These are phyloP conservation scores for Scaeva pyrastri DNA, from an alignment of 2,888 invertebrate species.

Conservation along the genomic window DNA sequence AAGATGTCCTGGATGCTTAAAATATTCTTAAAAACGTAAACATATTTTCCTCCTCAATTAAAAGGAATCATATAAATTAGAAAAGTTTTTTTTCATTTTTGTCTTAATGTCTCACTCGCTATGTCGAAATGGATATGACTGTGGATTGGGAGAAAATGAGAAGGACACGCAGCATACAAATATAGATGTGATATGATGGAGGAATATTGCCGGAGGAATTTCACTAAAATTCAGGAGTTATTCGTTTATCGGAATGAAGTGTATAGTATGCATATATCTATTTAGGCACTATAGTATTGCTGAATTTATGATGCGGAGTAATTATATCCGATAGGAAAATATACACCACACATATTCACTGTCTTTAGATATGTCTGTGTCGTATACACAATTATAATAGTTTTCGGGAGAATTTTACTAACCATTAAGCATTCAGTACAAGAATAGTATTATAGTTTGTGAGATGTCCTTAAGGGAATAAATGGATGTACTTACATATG, in stretches of 20 bases:
- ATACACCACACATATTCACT: slow-evolving; percentile 63
- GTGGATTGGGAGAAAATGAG: slow-evolving; percentile 44
- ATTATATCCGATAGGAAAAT: slow-evolving; percentile 76
- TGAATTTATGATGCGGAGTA: slow-evolving; percentile 72
- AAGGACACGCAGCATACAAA: slow-evolving; percentile 32
- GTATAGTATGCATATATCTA: neutral
- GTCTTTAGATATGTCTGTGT: neutral
- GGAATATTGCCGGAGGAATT: slow-evolving; percentile 51
- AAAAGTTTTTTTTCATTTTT: slow-evolving; percentile 56
- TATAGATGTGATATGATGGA: slow-evolving; percentile 29
- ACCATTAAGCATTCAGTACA: slow-evolving; percentile 73
- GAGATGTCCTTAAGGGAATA: slow-evolving; percentile 58
- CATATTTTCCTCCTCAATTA: slow-evolving; percentile 74
- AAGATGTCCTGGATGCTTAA: slow-evolving; percentile 44
- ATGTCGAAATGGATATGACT: neutral
- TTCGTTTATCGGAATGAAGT: slow-evolving; percentile 9
- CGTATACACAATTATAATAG: slow-evolving; percentile 67
- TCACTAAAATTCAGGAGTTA: slow-evolving; percentile 19
- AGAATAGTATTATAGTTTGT: slow-evolving; percentile 36
- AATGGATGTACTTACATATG: no score
- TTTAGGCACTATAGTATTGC: neutral
- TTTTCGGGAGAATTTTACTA: slow-evolving; percentile 72
- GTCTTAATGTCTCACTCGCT: slow-evolving; percentile 25
- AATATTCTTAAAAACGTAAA: slow-evolving; percentile 63
- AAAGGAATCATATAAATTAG: slow-evolving; percentile 71